Conservation (phyloP, 2,888 invertebrate species). For the Gerris lacustris region DNA sequence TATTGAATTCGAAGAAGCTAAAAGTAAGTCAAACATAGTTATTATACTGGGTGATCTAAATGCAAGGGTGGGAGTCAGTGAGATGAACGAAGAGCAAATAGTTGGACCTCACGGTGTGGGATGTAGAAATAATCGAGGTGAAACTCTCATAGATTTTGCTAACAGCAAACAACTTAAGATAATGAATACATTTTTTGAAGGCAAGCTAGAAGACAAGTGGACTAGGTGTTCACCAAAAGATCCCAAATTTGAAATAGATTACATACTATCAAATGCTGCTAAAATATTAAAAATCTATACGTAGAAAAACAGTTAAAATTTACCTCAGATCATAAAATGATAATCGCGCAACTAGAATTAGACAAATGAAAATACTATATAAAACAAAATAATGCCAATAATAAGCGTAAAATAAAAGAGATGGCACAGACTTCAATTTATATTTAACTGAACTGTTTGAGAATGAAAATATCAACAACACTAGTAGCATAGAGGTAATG, state of each 20-base stretch:
- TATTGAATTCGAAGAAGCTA: background rate
- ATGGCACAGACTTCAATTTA: background rate
- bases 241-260: slow-evolving; percentile 2
- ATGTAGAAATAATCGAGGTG: background rate
- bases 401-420: slow-evolving; percentile 6
- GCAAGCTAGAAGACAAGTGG: slow-evolving; percentile 1
- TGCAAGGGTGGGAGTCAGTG: slow-evolving; percentile 3
- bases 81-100: background rate
- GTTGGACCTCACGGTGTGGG: slow-evolving; percentile 3
- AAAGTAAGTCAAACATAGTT: slow-evolving; percentile 3
- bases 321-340: slow-evolving; percentile 5
- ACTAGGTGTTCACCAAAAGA: slow-evolving; percentile 3
- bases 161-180: background rate
- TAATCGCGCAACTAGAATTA: background rate
- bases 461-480: background rate
- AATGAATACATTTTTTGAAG: slow-evolving; percentile 8
- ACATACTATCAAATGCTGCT: background rate
- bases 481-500: background rate
- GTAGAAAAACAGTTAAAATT: background rate
- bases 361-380: background rate
- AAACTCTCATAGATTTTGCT: background rate
- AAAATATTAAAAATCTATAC: slow-evolving; percentile 1
- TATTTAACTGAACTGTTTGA: slow-evolving; percentile 2
- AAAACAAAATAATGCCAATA: background rate
- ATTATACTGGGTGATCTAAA: background rate